A percentile compares a stretch with the other conserved stretches of the same genome.
Conservation (phyloP, 2,797 vertebrate genomes). For the Cynodonichthys magdalenae region DNA sequence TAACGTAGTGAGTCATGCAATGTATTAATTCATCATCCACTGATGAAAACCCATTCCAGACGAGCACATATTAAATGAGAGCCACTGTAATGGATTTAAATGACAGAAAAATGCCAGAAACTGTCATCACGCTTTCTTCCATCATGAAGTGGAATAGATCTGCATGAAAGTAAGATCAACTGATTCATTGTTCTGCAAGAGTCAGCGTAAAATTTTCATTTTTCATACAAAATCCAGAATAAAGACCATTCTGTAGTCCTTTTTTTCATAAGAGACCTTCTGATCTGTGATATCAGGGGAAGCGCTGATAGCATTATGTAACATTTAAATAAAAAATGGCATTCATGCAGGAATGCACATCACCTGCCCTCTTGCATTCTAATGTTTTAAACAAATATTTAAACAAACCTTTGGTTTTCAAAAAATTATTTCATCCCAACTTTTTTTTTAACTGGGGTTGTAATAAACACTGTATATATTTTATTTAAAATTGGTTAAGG, state of each 20-base stretch:
- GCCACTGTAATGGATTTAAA: conserved; percentile 3
- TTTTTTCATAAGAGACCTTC: neutral
- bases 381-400: too few relatives aligned
- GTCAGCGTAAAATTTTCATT: neutral
- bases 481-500: too few relatives aligned
- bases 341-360: too few relatives aligned
- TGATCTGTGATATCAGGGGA: conserved; percentile 4
- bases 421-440: too few relatives aligned
- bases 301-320: neutral
- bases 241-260: neutral
- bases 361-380: too few relatives aligned
- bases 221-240: conserved; percentile 1
- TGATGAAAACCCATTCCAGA: neutral
- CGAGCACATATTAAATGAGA: neutral
- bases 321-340: neutral
- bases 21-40: conserved; percentile 1
- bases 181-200: neutral
- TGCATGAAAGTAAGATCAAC: neutral
- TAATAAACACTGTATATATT: too few relatives aligned
- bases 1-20: neutral
- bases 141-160: neutral
- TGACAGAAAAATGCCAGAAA: conserved; percentile 2
- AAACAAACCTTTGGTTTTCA: too few relatives aligned
- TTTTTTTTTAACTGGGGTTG: too few relatives aligned
- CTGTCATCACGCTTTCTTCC: neutral